Evolutionary conservation across 2,888 invertebrate species (phyloP).

Genomic region (Sialis lutaria): DNA sequence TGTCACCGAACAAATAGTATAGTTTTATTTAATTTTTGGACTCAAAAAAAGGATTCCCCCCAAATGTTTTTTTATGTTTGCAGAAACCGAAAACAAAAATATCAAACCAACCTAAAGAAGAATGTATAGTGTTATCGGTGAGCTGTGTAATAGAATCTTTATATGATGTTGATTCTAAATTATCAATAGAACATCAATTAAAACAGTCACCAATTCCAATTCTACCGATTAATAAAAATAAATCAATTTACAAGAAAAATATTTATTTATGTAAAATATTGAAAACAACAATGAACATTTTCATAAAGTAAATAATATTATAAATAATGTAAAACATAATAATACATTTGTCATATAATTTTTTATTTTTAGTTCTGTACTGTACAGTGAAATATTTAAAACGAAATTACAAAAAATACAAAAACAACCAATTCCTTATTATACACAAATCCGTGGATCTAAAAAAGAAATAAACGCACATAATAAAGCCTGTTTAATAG

Average conservation of each 20-base stretch:
- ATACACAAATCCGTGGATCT: conserved; percentile 16
- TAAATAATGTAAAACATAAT: neutral
- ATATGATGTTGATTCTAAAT: neutral
- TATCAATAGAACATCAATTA: neutral
- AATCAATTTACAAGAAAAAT: neutral
- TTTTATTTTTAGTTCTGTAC: conserved; percentile 20
- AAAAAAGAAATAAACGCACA: conserved; percentile 3
- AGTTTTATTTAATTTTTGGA: neutral
- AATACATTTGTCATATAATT: neutral
- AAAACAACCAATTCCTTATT: conserved; percentile 13
- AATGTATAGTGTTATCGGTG: neutral
- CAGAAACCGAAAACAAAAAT: neutral
- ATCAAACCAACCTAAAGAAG: neutral
- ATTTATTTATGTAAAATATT: neutral
- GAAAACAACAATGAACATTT: neutral
- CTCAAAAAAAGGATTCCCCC: neutral
- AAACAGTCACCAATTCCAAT: neutral
- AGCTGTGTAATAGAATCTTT: conserved; percentile 1
- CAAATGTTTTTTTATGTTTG: neutral
- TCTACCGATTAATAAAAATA: too few species aligned
- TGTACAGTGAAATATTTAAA: conserved; percentile 19
- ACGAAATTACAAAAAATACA: conserved; percentile 11
- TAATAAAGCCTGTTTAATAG: conserved; percentile 2
- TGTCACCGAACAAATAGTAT: too few species aligned
- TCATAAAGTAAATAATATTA: neutral